Percentiles rank a stretch among this genome's conserved stretches.
Evolutionary conservation across 30 jellyfish, hydroid and myxozoan species (phyloP).

Genomic region (Chrysaora quinquecirrha): DNA sequence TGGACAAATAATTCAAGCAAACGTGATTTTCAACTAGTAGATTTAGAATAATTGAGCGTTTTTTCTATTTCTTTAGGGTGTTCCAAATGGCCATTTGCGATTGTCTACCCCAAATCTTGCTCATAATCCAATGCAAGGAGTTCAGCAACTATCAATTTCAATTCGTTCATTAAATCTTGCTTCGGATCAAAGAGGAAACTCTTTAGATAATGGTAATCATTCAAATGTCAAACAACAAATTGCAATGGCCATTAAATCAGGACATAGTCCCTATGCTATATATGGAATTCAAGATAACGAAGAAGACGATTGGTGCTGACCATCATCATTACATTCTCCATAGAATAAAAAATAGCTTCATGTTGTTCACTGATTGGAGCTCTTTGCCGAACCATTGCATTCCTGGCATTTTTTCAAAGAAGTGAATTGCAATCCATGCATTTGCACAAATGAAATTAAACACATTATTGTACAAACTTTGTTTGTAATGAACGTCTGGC

Average conservation of each 20-base stretch:
- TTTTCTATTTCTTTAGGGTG: slow-evolving; percentile 47
- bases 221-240: slow-evolving; percentile 86
- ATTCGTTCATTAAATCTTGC: slow-evolving; percentile 75
- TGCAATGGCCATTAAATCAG: slow-evolving; percentile 97
- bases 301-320: slow-evolving; percentile 99
- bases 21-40: too few species aligned
- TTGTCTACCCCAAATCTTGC: slow-evolving; percentile 81
- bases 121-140: slow-evolving; percentile 76
- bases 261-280: slow-evolving; percentile 97
- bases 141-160: slow-evolving; percentile 71
- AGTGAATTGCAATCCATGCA: too few species aligned
- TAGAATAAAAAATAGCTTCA: too few species aligned
- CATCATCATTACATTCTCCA: too few species aligned
- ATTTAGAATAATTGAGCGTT: too few species aligned
- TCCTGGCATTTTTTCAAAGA: too few species aligned
- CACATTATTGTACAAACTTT: too few species aligned
- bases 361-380: too few species aligned
- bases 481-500: too few species aligned
- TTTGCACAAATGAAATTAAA: too few species aligned
- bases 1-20: too few species aligned
- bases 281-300: slow-evolving; percentile 93
- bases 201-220: slow-evolving; percentile 64
- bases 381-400: too few species aligned
- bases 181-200: slow-evolving; percentile 60
- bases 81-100: slow-evolving; percentile 79